Base-by-base conservation (phyloP, 37 sponge, comb jelly and placozoan species). In the Tethya wilhelma region DNA sequence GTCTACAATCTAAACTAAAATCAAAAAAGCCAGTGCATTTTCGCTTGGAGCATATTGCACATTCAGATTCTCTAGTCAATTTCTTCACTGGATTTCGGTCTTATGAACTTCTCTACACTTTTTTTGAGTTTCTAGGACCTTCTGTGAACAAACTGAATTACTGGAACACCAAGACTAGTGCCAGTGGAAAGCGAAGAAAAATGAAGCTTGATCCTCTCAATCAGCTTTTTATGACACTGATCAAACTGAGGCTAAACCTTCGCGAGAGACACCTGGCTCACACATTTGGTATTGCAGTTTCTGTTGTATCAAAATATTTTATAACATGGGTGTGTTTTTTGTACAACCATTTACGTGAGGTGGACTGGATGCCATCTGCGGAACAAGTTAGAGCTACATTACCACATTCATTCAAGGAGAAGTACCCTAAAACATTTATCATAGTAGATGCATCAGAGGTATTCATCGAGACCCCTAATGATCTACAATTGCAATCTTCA, bases 101-200 rank as follows among this genome's bases (percentile, higher is more conserved):
- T 5, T 83, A 67, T 74, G 75, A 23, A 25, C 23, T 83, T 23
- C 42, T 66, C 26, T 29, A 74, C 9, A 67, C 67, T 14, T 82
- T 72, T 38, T 83, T 33, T 74, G 67, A 83, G 75, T 83, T 83
- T 73, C 68, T 83, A 26, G 84, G 84, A 33, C 84, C 84, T 23
- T 34, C 33, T 37, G 63, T 81, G 11, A 12, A 82, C 32, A 1
- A 82, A 36, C 83, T 82, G 31, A 58, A 71, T 38, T 82, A 82
- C 83, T 82, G 83, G 83, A 71, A 49, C 8, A 11, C 30, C 9
- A 83, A 44, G 45, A 4, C 59, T 6, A 6, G 41, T 33, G 22
- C 53, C 20, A 9, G 45, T 6, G 31, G 67, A 23, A 56, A 23
- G 32, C 55, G 31, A 20, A 22, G 40, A 26, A 39, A 36, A n/a